phyloP scores from a whole-genome alignment of 2,113 vertebrate species.

The Spea bombifrons region DNA sequence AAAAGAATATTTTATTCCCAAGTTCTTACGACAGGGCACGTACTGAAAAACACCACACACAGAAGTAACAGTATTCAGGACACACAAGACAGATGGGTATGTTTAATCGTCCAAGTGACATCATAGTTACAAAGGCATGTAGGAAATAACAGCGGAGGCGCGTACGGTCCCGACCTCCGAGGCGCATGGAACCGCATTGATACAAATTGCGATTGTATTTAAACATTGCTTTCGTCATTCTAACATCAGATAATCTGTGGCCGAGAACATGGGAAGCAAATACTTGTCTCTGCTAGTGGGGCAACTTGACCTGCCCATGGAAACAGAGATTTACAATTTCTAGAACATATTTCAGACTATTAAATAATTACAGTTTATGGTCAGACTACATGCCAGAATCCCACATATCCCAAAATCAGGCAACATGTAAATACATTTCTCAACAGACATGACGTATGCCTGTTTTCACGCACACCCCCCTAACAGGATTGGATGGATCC shows the following conservation, averaged over 20 bases:
- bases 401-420: background rate
- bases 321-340: too few species aligned
- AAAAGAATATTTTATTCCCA: background rate
- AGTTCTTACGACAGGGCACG: background rate
- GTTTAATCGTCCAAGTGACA: slow-evolving; percentile 36
- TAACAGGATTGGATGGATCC: background rate
- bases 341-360: too few species aligned
- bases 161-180: slow-evolving; percentile 8
- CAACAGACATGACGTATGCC: background rate
- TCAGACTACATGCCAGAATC: background rate
- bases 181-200: slow-evolving; percentile 6
- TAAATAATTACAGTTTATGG: too few species aligned
- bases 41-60: background rate
- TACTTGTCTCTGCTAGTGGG: background rate
- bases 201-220: slow-evolving; percentile 19
- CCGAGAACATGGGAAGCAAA: background rate
- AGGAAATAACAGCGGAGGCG: slow-evolving; percentile 9
- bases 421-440: background rate
- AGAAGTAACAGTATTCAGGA: slow-evolving; percentile 18
- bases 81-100: slow-evolving; percentile 41
- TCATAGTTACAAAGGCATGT: slow-evolving; percentile 37
- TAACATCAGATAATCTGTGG: too few species aligned
- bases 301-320: too few species aligned
- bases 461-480: background rate
- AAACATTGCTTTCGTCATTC: background rate